A percentile compares a stretch with the other conserved stretches of the same genome.
Conservation (phyloP, 2,113 vertebrate species). For the Rhea americana region DNA sequence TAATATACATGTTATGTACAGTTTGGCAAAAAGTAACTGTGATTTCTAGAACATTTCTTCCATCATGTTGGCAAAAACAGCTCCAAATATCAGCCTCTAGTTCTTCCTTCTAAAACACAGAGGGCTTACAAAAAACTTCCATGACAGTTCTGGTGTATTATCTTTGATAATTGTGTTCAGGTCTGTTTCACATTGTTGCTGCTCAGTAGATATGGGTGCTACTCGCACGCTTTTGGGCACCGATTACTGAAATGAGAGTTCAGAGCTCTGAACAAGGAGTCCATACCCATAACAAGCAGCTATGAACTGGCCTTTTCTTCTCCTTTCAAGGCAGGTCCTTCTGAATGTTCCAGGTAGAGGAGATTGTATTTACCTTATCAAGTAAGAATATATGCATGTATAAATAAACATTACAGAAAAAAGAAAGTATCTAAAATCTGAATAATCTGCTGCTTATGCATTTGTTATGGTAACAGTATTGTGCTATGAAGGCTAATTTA, state of each 20-base stretch:
- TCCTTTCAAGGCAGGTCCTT: conserved; percentile 19
- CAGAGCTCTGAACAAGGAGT: neutral
- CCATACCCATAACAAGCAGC: neutral
- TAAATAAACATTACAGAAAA: conserved; percentile 25
- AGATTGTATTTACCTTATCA: conserved; percentile 4
- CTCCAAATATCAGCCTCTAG: neutral
- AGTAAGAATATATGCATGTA: conserved; percentile 13
- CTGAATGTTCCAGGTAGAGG: conserved; percentile 14
- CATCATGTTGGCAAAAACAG: neutral
- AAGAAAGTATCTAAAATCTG: neutral
- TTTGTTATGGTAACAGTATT: neutral
- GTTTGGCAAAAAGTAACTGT: neutral
- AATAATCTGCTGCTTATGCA: conserved; percentile 6
- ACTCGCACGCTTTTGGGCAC: neutral
- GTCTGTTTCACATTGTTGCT: neutral
- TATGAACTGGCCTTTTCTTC: conserved; percentile 7
- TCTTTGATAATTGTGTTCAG: neutral
- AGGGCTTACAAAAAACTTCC: neutral
- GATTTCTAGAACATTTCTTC: neutral
- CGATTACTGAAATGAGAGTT: neutral
- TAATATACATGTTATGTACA: no score
- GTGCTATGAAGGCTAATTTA: neutral
- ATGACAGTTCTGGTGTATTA: neutral
- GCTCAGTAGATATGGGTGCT: neutral
- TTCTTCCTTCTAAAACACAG: neutral